Percentiles rank a stretch among this genome's conserved stretches.
Evolutionary conservation across 2,888 invertebrate genomes (phyloP).

Genomic region (Lepidochrysops patricia): DNA sequence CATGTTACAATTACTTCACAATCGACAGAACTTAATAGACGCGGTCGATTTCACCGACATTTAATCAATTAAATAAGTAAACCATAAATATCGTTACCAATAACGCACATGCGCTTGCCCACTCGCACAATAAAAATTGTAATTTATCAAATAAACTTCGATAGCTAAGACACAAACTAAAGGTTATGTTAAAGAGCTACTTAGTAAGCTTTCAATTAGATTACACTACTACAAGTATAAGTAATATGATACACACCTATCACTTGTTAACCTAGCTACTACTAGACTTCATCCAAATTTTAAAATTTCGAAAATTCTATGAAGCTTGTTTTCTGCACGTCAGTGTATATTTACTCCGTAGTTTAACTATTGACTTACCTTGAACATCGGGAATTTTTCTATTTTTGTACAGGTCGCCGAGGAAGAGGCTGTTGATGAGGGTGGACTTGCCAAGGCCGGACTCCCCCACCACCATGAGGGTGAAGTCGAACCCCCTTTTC

Average conservation of each 20-base stretch:
- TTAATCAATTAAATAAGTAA: slow-evolving; percentile 1
- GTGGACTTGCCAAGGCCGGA: slow-evolving; percentile 96
- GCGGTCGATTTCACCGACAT: not conserved
- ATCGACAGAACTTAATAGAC: not conserved
- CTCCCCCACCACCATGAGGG: slow-evolving; percentile 96
- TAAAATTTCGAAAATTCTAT: too few species aligned
- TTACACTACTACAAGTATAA: too few species aligned
- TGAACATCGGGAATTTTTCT: slow-evolving; percentile 82
- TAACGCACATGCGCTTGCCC: not conserved
- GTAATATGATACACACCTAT: too few species aligned
- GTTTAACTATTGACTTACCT: slow-evolving; percentile 67
- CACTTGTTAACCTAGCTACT: too few species aligned
- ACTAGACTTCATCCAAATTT: too few species aligned
- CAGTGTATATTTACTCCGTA: too few species aligned
- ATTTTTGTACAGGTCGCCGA: slow-evolving; percentile 93
- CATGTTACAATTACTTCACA: not conserved
- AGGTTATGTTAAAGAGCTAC: too few species aligned
- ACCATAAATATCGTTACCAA: not conserved
- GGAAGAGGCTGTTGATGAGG: slow-evolving; percentile 93
- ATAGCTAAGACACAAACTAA: too few species aligned
- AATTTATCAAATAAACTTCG: too few species aligned
- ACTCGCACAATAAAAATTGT: not conserved
- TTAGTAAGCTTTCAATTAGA: too few species aligned
- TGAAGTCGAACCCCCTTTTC: slow-evolving; percentile 96
- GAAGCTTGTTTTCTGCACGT: too few species aligned